A percentile compares a stretch with the other conserved stretches of the same genome.
Evolutionary conservation across 30 jellyfish, hydroid and myxozoan species (phyloP).

Genomic region (Chironex yamaguchii): DNA sequence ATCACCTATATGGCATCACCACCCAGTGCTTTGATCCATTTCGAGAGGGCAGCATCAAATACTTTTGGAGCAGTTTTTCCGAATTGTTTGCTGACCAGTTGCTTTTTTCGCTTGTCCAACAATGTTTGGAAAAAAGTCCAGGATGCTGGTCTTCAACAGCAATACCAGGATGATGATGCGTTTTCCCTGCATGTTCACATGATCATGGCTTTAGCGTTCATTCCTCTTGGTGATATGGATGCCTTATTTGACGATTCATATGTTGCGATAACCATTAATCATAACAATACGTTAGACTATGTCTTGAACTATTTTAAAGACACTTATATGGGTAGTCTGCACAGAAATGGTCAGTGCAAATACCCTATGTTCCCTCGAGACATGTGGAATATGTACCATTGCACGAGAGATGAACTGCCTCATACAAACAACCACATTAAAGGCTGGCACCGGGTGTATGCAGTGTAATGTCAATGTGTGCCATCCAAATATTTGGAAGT

Average conservation of each 20-base stretch:
- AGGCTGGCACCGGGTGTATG: conserved; percentile 60
- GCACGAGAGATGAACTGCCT: conserved; percentile 52
- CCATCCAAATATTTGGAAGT: conserved; percentile 65
- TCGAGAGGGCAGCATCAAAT: background rate
- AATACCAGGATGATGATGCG: background rate
- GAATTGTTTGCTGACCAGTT: conserved; percentile 20
- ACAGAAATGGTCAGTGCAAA: conserved; percentile 45
- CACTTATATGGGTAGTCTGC: conserved; percentile 53
- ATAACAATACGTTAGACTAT: background rate
- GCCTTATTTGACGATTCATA: background rate
- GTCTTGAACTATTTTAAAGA: conserved; percentile 32
- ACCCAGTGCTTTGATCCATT: background rate
- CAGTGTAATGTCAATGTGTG: background rate
- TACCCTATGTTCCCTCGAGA: conserved; percentile 41
- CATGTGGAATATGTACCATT: conserved; percentile 56
- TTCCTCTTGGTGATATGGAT: background rate
- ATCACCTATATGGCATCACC: too few species aligned
- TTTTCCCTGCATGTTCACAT: conserved; percentile 21
- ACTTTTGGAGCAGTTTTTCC: background rate
- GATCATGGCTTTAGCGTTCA: background rate
- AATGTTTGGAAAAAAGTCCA: background rate
- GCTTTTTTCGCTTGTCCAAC: background rate
- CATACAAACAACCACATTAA: conserved; percentile 56
- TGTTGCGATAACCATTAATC: background rate
- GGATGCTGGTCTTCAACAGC: background rate